Evolutionary conservation across 2,113 vertebrate genomes (phyloP).

Genomic region (Neogobius melanostomus): DNA sequence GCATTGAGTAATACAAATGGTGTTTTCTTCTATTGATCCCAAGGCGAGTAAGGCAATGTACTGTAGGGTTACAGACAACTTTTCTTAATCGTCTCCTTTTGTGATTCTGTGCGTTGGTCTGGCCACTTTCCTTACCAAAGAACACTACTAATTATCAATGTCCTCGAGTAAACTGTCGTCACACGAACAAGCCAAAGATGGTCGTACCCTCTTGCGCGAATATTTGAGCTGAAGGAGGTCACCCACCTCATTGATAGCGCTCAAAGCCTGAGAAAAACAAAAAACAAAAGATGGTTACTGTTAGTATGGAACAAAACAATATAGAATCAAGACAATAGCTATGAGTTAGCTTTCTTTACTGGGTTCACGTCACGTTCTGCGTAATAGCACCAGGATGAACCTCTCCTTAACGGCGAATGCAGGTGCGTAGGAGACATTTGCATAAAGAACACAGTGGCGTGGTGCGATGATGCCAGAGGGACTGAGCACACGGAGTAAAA

Average conservation of each 20-base stretch:
- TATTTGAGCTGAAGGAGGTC: conserved; percentile 92
- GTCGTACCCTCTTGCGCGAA: conserved; percentile 75
- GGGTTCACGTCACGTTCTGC: conserved; percentile 15
- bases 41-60: conserved; percentile 41
- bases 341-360: background rate
- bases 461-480: background rate
- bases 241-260: conserved; percentile 87
- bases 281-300: conserved; percentile 11
- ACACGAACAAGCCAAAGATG: conserved; percentile 26
- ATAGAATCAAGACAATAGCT: conserved; percentile 15
- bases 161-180: conserved; percentile 49
- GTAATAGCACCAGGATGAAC: background rate
- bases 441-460: background rate
- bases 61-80: conserved; percentile 12
- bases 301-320: conserved; percentile 14
- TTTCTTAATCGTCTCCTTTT: background rate
- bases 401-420: background rate
- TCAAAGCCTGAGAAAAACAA: conserved; percentile 81
- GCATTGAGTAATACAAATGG: conserved; percentile 8
- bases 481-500: conserved; percentile 1
- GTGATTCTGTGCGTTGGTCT: conserved; percentile 5
- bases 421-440: background rate
- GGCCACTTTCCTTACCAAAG: conserved; percentile 13
- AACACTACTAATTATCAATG: conserved; percentile 52
- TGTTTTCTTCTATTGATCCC: background rate